Percentiles rank a stretch among this genome's conserved stretches.
Evolutionary conservation across 2,888 invertebrate genomes (phyloP).

Genomic region (Eristalinus aeneus): DNA sequence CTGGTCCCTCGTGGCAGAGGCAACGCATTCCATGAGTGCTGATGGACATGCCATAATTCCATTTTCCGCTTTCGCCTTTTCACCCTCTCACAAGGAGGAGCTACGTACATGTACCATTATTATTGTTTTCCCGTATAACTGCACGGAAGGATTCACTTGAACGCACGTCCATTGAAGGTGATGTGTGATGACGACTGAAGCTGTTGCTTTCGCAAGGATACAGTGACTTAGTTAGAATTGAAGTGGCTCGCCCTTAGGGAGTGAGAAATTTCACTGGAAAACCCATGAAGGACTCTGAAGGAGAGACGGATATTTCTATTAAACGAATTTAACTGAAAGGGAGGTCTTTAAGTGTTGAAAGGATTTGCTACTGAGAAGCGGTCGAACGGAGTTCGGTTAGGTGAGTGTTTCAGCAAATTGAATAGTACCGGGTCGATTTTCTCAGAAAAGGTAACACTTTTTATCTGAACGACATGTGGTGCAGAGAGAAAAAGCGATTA

Average conservation of each 20-base stretch:
- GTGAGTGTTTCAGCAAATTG: background rate
- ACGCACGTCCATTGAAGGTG: conserved; percentile 19
- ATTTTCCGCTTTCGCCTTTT: background rate
- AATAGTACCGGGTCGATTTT: background rate
- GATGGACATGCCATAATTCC: background rate
- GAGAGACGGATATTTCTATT: background rate
- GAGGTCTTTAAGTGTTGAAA: background rate
- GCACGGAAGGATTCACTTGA: conserved; percentile 45
- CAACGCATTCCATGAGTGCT: background rate
- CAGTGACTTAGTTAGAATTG: background rate
- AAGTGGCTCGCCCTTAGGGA: background rate
- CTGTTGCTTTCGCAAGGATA: conserved; percentile 21
- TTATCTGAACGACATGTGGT: background rate
- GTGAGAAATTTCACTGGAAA: background rate
- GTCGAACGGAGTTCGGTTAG: background rate
- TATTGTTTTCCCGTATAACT: conserved; percentile 36
- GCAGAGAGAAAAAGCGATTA: too few species aligned
- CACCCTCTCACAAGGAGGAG: background rate
- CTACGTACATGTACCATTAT: background rate
- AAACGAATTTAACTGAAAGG: background rate
- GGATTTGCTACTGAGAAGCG: background rate
- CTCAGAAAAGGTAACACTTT: background rate
- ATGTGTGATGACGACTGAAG: conserved; percentile 19
- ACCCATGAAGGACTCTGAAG: background rate
- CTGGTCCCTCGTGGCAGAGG: background rate